Conservation (phyloP, 2,113 vertebrate genomes). For the Corythoichthys haematopterus region DNA sequence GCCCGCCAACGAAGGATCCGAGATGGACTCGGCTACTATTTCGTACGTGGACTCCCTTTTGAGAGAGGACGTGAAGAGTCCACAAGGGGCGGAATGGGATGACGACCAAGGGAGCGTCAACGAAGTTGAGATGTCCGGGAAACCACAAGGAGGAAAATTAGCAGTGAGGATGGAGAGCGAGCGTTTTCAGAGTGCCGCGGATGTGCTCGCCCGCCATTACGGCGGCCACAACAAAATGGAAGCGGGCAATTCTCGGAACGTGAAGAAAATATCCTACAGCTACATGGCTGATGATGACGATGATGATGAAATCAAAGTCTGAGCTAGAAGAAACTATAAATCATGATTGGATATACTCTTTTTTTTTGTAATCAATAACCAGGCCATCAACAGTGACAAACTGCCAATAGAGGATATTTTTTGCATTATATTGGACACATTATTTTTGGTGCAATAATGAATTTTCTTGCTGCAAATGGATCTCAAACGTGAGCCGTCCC, state of each 20-base stretch:
- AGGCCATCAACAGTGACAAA: background rate
- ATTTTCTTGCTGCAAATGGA: background rate
- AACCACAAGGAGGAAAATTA: conserved; percentile 28
- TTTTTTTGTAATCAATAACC: conserved; percentile 12
- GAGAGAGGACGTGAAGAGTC: conserved; percentile 63
- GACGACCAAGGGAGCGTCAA: conserved; percentile 32
- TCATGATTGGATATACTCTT: conserved; percentile 17
- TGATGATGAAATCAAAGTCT: conserved; percentile 90
- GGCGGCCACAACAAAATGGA: conserved; percentile 51
- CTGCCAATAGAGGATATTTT: background rate
- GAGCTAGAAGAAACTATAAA: conserved; percentile 38
- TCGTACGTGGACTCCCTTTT: conserved; percentile 69
- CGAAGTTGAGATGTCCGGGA: conserved; percentile 36
- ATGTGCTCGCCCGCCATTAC: conserved; percentile 70
- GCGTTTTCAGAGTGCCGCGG: conserved; percentile 65
- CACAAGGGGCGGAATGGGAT: conserved; percentile 49
- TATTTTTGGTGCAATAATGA: background rate
- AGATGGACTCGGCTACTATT: conserved; percentile 62
- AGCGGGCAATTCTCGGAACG: conserved; percentile 28
- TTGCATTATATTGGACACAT: background rate
- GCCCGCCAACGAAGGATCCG: conserved; percentile 53
- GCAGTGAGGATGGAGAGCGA: conserved; percentile 54
- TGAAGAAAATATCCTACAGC: conserved; percentile 69
- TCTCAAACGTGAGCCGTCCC: background rate
- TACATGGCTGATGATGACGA: conserved; percentile 83